Conservation (phyloP, 2,797 vertebrate genomes). For the Holocentrus rufus region DNA sequence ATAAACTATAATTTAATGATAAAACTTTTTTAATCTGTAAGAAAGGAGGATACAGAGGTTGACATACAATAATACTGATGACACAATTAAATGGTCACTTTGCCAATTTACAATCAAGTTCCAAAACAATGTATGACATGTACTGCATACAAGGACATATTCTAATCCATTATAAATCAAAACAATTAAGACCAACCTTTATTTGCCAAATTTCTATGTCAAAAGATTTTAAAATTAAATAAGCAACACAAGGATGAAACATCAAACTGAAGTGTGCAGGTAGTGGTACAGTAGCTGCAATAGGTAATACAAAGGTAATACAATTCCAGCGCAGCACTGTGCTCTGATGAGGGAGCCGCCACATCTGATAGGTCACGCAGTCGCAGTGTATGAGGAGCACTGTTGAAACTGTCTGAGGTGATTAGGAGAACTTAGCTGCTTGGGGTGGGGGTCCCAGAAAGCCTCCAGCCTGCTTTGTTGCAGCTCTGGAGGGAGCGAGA, state of each 20-base stretch:
- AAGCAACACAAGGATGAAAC: constrained; percentile 43
- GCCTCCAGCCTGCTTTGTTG: constrained; percentile 97
- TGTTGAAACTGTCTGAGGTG: neutral
- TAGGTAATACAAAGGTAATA: constrained; percentile 15
- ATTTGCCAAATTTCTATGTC: constrained; percentile 38
- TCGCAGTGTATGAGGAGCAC: neutral
- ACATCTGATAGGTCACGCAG: neutral
- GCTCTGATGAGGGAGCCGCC: neutral
- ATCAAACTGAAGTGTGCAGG: constrained; percentile 11
- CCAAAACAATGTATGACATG: constrained; percentile 21
- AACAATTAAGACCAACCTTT: constrained; percentile 35
- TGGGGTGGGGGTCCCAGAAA: constrained; percentile 97
- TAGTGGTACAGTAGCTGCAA: constrained; percentile 44
- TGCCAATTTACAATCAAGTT: constrained; percentile 46
- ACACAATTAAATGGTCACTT: constrained; percentile 36
- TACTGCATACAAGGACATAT: constrained; percentile 24
- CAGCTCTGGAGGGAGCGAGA: constrained; percentile 95
- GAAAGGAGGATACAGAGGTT: constrained; percentile 32
- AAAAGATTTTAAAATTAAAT: constrained; percentile 64
- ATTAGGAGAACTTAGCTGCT: constrained; percentile 95
- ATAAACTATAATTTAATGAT: constrained; percentile 32
- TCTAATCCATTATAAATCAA: constrained; percentile 36
- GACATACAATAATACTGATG: constrained; percentile 66
- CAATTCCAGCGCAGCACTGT: constrained; percentile 13
- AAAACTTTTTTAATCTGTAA: constrained; percentile 70